Evolutionary conservation across 1,140 invertebrate species (phyloP), one percentile per base, ranked within the genome.

Genomic region (Hypsibius dujardini): DNA sequence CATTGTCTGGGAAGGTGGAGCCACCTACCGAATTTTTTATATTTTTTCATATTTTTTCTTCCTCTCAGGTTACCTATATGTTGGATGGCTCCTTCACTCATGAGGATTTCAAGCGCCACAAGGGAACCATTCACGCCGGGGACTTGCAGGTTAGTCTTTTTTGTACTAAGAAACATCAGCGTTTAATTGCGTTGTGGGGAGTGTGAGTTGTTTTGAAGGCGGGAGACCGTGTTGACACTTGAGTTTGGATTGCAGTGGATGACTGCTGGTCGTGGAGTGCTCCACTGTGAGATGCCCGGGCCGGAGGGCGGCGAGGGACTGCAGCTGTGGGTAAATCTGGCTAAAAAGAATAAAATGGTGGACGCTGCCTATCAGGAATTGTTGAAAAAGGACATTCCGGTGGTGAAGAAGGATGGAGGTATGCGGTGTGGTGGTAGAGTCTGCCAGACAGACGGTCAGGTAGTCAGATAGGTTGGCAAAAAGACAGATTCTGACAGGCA

Each of bases 261-360:
- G 79, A 80, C 79, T 46, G 79, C 79, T 1, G 85, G 84, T 76
- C 84, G 85, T 47, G 84, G 84, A 46, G 87, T 80, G 0, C 84
- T 88, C 28, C 80, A 81, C 73, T 79, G 77, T 73, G 80, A 81
- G 71, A 76, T 77, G 73, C 78, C 79, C 0, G 78, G 78, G 2
- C 56, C 74, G 3, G 76, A 77, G 47, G 71, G 72, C 46, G 73
- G 73, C 15, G 75, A 77, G 71, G 80, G 80, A 2, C 76, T 81
- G 2, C 80, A 81, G 71, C 74, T 82, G 46, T 82, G 80, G 80
- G 76, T 82, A 2, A 82, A 82, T 73, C 73, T 82, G 7, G 70
- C 74, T 3, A 74, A 73, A 46, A 72, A 76, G 70, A 74, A 79
- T 46, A 82, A 81, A 74, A 81, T 82, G 79, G 72, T 77, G 2